Evolutionary conservation across 2,797 vertebrate genomes (phyloP).

Genomic region (Triplophysa bombifrons): DNA sequence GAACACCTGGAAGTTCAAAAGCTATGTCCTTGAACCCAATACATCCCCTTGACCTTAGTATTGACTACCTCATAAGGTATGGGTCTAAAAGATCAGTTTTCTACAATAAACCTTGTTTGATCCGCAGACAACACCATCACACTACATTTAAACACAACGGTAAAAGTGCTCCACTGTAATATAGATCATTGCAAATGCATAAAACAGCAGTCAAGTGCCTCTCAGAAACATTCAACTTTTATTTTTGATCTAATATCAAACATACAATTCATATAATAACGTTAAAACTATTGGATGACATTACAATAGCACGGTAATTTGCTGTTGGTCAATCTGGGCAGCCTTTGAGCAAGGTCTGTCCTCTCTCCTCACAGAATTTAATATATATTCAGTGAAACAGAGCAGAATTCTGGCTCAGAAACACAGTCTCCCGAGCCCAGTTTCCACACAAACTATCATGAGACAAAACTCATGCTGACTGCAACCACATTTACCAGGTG

Average conservation of each 20-base stretch:
- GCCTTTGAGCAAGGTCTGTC: constrained; percentile 9
- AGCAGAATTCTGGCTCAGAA: constrained; percentile 40
- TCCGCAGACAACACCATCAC: background rate
- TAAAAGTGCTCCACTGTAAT: too few relatives aligned
- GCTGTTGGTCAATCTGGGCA: background rate
- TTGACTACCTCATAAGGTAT: background rate
- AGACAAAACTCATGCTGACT: constrained; percentile 56
- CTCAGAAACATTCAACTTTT: too few relatives aligned
- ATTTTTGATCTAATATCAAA: background rate
- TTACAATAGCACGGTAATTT: constrained; percentile 17
- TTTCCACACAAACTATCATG: constrained; percentile 53
- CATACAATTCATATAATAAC: background rate
- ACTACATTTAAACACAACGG: background rate
- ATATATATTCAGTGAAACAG: constrained; percentile 51
- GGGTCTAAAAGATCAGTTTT: constrained; percentile 22
- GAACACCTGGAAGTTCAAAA: constrained; percentile 8
- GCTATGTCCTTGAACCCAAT: background rate
- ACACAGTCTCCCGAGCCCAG: constrained; percentile 45
- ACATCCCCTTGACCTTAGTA: background rate
- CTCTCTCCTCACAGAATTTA: constrained; percentile 58
- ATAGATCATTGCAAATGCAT: too few relatives aligned
- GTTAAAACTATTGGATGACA: background rate
- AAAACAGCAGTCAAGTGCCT: too few relatives aligned
- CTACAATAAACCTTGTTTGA: constrained; percentile 15
- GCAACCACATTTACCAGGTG: constrained; percentile 58